Evolutionary conservation across 2,888 invertebrate species (phyloP).

Genomic region (Cordilura impudica): DNA sequence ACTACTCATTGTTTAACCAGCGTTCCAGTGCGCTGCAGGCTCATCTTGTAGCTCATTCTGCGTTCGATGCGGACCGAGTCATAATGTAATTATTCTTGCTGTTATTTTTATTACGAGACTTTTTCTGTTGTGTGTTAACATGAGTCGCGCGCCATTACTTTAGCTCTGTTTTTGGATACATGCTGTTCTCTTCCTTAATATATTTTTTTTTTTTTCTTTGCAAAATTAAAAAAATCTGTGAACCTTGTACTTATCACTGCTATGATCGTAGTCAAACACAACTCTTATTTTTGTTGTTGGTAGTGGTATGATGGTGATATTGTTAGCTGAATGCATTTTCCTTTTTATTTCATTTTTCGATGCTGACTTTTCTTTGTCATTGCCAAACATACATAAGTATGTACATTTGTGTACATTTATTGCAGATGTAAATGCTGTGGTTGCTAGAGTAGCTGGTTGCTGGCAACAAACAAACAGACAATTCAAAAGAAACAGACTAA

Average conservation of each 20-base stretch:
- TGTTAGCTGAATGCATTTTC: slow-evolving; percentile 68
- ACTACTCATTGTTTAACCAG: too few species aligned
- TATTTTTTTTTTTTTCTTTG: slow-evolving; percentile 64
- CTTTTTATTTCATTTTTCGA: slow-evolving; percentile 6
- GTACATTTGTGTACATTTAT: too few species aligned
- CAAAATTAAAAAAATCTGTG: slow-evolving; percentile 74
- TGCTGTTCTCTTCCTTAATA: slow-evolving; percentile 60
- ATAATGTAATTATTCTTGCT: neutral
- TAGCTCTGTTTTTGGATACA: slow-evolving; percentile 65
- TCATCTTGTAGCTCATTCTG: too few species aligned
- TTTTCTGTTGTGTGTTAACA: slow-evolving; percentile 70
- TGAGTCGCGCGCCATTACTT: slow-evolving; percentile 77
- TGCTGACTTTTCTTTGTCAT: slow-evolving; percentile 48
- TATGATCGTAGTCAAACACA: slow-evolving; percentile 64
- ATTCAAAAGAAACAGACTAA: slow-evolving; percentile 32
- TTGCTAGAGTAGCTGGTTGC: slow-evolving; percentile 69
- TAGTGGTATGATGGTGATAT: slow-evolving; percentile 33
- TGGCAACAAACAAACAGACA: slow-evolving; percentile 37
- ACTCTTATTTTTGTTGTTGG: slow-evolving; percentile 8
- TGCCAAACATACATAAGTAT: slow-evolving; percentile 41
- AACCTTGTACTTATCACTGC: slow-evolving; percentile 75
- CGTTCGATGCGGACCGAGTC: slow-evolving; percentile 37
- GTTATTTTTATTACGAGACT: slow-evolving; percentile 7
- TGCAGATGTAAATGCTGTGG: slow-evolving; percentile 63
- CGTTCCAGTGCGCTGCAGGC: too few species aligned